phyloP scores from a whole-genome alignment of 2,888 invertebrate genomes.

The Noctua janthina region DNA sequence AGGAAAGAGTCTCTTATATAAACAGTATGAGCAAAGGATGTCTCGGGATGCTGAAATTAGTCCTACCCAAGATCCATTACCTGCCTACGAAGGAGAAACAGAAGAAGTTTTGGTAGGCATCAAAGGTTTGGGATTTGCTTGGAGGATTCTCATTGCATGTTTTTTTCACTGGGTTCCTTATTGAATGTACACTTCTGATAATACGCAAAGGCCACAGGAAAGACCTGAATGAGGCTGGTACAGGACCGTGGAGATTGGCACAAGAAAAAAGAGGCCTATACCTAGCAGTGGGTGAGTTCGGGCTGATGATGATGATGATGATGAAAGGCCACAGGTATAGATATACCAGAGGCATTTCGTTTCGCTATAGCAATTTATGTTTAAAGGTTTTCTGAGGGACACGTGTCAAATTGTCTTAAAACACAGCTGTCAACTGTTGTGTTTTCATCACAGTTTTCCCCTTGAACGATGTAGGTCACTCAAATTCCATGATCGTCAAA shows the following conservation, averaged over 20 bases:
- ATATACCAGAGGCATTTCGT: neutral
- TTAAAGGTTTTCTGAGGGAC: neutral
- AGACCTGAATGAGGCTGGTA: too few relatives aligned
- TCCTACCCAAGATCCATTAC: neutral
- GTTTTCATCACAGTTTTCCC: neutral
- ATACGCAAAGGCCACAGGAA: too few relatives aligned
- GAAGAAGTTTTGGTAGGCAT: neutral
- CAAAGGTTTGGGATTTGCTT: neutral
- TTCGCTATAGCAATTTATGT: neutral
- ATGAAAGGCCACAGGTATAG: too few relatives aligned
- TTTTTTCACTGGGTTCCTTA: neutral
- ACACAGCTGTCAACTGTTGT: neutral
- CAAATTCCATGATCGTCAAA: slow-evolving; percentile 30
- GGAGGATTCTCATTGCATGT: neutral
- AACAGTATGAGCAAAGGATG: neutral
- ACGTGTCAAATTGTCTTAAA: neutral
- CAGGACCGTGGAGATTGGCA: too few relatives aligned
- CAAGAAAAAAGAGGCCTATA: too few relatives aligned
- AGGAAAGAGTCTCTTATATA: neutral
- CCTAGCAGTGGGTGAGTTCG: too few relatives aligned
- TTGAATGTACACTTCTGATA: neutral
- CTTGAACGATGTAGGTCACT: slow-evolving; percentile 5
- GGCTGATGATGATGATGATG: too few relatives aligned
- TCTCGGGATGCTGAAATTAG: neutral
- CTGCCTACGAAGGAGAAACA: neutral